phyloP scores from a whole-genome alignment of 2,113 vertebrate genomes.

The Cyrtonyx montezumae region DNA sequence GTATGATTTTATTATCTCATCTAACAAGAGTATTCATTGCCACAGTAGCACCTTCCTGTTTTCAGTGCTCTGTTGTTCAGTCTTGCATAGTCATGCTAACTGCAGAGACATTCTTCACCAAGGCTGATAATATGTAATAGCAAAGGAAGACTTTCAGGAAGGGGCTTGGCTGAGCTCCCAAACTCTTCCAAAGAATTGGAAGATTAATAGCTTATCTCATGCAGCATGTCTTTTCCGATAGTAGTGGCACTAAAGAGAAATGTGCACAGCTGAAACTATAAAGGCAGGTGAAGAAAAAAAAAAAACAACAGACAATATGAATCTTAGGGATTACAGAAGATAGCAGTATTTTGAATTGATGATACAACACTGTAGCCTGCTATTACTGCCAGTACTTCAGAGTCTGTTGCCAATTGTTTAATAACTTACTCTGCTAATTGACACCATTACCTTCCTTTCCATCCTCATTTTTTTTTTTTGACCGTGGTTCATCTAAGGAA shows the following conservation, averaged over 20 bases:
- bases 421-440: background rate
- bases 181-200: background rate
- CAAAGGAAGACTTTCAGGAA: background rate
- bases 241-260: background rate
- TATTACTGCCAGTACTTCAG: background rate
- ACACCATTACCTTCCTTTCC: background rate
- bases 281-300: background rate
- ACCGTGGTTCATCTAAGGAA: background rate
- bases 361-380: background rate
- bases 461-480: background rate
- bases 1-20: background rate
- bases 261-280: background rate
- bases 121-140: background rate
- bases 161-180: background rate
- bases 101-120: background rate
- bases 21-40: background rate
- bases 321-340: no score
- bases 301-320: background rate
- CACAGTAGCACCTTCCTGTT: background rate
- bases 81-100: background rate
- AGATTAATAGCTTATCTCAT: background rate
- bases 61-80: background rate
- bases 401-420: background rate
- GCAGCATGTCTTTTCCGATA: background rate
- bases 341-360: no score